Percentiles rank a stretch among this genome's conserved stretches.
Evolutionary conservation across 92 coral and sea anemone genomes (phyloP).

Genomic region (Muricea muricata): DNA sequence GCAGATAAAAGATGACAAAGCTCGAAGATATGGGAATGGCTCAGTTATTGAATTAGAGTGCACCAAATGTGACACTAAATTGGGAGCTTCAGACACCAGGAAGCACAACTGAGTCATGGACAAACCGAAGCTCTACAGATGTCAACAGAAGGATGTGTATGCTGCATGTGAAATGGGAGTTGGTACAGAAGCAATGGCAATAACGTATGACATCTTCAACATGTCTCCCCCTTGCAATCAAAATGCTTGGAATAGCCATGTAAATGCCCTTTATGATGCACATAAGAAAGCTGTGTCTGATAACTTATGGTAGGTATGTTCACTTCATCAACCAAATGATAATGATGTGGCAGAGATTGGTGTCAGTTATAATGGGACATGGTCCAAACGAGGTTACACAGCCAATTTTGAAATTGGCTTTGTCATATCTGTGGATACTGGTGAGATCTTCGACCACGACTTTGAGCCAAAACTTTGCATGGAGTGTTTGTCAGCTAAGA

Average conservation of each 20-base stretch:
- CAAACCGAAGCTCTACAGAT: conserved; percentile 1
- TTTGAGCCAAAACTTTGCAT: conserved; percentile 41
- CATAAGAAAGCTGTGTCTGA: conserved; percentile 35
- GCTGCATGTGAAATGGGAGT: conserved; percentile 52
- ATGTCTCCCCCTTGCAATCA: conserved; percentile 48
- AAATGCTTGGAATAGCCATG: conserved; percentile 44
- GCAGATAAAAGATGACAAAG: conserved; percentile 18
- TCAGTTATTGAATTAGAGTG: conserved; percentile 33
- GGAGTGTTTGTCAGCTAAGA: conserved; percentile 9
- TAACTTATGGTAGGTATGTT: not conserved
- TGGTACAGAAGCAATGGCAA: conserved; percentile 46
- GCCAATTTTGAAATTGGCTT: conserved; percentile 51
- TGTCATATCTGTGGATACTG: conserved; percentile 48
- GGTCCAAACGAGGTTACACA: conserved; percentile 46
- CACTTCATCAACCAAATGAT: conserved; percentile 7
- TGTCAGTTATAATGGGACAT: conserved; percentile 58
- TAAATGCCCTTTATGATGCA: conserved; percentile 36
- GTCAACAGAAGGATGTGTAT: conserved; percentile 32
- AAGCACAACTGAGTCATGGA: conserved; percentile 13
- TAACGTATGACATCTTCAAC: conserved; percentile 49
- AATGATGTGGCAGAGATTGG: conserved; percentile 32
- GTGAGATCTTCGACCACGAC: conserved; percentile 41
- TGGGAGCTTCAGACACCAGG: conserved; percentile 32
- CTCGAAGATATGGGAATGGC: conserved; percentile 27
- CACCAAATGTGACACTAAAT: conserved; percentile 29